Evolutionary conservation across 2,888 invertebrate genomes (phyloP), one percentile per base, ranked within the genome.

Genomic region (Holacanthella duospinosa): DNA sequence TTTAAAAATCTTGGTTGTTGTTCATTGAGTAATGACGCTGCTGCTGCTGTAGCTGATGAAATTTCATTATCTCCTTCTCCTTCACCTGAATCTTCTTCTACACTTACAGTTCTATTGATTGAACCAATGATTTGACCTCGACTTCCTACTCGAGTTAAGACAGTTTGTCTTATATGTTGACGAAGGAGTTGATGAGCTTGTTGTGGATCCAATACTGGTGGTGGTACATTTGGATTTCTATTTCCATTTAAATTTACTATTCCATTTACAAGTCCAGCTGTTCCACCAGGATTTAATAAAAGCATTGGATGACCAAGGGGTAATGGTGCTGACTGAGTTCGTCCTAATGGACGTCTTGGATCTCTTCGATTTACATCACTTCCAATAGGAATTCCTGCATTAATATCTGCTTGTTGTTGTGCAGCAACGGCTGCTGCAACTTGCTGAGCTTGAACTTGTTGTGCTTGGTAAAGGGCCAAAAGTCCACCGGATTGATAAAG

Each of bases 261-360:
- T 26, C 66, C 64, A 29, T 68, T 66, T 25, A 64, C 64, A 21
- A 66, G 62, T 2, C 64, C 67, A 12, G 67, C 69, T 25, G 65
- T 66, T 24, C 67, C 69, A 36, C 63, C 66, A 9, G 58, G 53
- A 27, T 63, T 67, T 67, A 70, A 68, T 54, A 68, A 66, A 27
- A 93, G 82, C 82, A 90, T 85, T 27, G 93, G 91, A 79, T 93
- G 91, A 1, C 93, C 93, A 62, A 94, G 80, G 28, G 91, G 91
- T 73, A 93, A 79, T 1, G 93, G 93, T 2, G 94, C 94, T 55
- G 94, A 94, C 79, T 95, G 94, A 64, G 95, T 95, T 76, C 95
- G 85, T 1, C 66, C 66, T 73, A 93, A 81, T 36, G 91, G 91
- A 60, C 71, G 61, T 19, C 68, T 63, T 0, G 69, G 66, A 16